Conservation (phyloP, 2,888 invertebrate genomes). For the Leptinotarsa juncta region DNA sequence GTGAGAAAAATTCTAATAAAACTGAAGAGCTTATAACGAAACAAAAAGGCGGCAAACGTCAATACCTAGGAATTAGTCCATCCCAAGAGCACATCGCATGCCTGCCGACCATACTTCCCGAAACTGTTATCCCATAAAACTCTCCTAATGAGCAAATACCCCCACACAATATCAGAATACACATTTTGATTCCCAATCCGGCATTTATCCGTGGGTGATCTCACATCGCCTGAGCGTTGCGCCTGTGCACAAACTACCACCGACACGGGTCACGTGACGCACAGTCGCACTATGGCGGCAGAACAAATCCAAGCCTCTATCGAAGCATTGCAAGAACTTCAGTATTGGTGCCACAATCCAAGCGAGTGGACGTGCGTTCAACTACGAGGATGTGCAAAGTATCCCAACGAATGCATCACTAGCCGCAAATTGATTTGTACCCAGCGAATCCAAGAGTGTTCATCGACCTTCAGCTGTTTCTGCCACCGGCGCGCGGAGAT, state of each 20-base stretch:
- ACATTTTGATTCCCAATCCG: slow-evolving; percentile 45
- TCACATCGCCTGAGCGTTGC: slow-evolving; percentile 43
- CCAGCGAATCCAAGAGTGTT: not conserved
- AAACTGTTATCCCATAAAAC: slow-evolving; percentile 20
- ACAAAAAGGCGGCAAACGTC: not conserved
- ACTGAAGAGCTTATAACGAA: not conserved
- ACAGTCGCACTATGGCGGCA: slow-evolving; percentile 64
- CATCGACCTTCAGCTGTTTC: slow-evolving; percentile 21
- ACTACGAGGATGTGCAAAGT: slow-evolving; percentile 35
- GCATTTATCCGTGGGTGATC: slow-evolving; percentile 38
- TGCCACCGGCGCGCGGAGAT: not conserved
- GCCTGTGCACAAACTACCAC: slow-evolving; percentile 53
- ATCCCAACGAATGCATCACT: slow-evolving; percentile 31
- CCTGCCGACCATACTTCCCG: slow-evolving; percentile 13
- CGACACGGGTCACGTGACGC: slow-evolving; percentile 63
- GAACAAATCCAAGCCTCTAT: slow-evolving; percentile 42
- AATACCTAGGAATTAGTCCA: not conserved
- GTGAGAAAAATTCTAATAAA: not conserved
- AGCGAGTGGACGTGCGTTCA: slow-evolving; percentile 38
- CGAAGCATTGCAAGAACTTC: slow-evolving; percentile 35
- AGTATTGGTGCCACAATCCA: slow-evolving; percentile 41
- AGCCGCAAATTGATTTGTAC: not conserved
- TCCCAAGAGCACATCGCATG: not conserved
- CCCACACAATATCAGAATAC: slow-evolving; percentile 35
- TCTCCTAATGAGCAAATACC: slow-evolving; percentile 21